Conservation (phyloP, 2,797 vertebrate species). For the Micromesistius poutassou region DNA sequence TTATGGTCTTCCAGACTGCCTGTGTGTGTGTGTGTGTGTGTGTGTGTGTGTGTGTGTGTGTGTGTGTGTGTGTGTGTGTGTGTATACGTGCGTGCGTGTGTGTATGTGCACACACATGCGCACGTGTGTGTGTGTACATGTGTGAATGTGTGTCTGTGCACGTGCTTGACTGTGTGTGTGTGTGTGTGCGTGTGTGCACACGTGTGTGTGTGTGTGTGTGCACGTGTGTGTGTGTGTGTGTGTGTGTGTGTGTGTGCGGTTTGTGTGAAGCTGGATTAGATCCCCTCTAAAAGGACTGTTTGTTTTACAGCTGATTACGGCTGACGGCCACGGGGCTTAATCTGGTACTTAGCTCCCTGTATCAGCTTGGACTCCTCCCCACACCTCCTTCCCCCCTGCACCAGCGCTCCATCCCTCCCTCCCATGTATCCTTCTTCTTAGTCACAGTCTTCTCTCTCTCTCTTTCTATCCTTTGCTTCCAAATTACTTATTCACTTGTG, state of each 20-base stretch:
- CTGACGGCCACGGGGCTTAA: slow-evolving; percentile 66
- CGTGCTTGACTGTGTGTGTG: not conserved
- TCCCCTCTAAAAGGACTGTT: slow-evolving; percentile 70
- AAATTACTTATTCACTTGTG: slow-evolving; percentile 2
- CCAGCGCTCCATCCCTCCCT: slow-evolving; percentile 12
- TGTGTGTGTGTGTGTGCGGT: slow-evolving; percentile 8
- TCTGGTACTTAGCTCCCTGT: slow-evolving; percentile 61
- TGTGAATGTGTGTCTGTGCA: slow-evolving; percentile 13
- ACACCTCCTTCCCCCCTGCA: slow-evolving; percentile 17
- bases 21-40: not conserved
- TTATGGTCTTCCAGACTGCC: not conserved
- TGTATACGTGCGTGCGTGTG: not conserved
- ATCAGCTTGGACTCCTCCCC: slow-evolving; percentile 35
- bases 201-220: slow-evolving; percentile 1
- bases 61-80: not conserved
- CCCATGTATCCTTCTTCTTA: slow-evolving; percentile 23
- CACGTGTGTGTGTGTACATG: slow-evolving; percentile 13
- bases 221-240: slow-evolving; percentile 18
- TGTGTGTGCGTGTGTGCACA: slow-evolving; percentile 5
- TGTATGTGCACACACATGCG: not conserved
- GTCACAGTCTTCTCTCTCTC: not conserved
- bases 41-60: not conserved
- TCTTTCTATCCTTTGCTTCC: not conserved
- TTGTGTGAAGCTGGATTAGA: slow-evolving; percentile 61
- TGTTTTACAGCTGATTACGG: slow-evolving; percentile 76